Percentiles rank a stretch among this genome's conserved stretches.
These are phyloP conservation scores for Alcis repandata DNA, from an alignment of 2,888 invertebrate genomes.

Conservation along the genomic window DNA sequence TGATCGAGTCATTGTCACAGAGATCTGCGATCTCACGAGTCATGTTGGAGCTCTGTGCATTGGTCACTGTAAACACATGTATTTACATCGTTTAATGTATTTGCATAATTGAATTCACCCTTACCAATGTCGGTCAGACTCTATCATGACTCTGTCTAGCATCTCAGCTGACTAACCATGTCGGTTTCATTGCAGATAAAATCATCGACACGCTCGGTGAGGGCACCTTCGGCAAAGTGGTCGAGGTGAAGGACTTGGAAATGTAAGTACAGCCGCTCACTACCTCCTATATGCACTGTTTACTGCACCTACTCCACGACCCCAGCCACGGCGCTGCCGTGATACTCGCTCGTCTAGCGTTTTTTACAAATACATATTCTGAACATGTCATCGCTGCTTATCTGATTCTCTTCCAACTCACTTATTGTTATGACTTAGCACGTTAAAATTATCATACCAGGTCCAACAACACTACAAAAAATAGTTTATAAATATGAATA, in stretches of 20 bases:
- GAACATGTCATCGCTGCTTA: conserved; percentile 25
- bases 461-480: conserved; percentile 5
- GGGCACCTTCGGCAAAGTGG: conserved; percentile 99
- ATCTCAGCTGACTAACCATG: conserved; percentile 67
- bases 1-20: conserved; percentile 37
- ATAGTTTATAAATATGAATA: conserved; percentile 31
- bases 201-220: conserved; percentile 99
- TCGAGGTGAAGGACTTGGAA: conserved; percentile 98
- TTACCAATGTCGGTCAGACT: conserved; percentile 64
- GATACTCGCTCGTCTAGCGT: conserved; percentile 6
- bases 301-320: conserved; percentile 11
- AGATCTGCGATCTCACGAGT: conserved; percentile 54
- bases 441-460: conserved; percentile 24
- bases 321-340: conserved; percentile 7
- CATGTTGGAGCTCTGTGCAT: conserved; percentile 67
- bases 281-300: neutral
- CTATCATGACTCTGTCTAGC: conserved; percentile 72
- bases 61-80: conserved; percentile 52
- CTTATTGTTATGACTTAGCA: conserved; percentile 7
- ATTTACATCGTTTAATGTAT: neutral
- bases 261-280: conserved; percentile 89
- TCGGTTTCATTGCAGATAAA: conserved; percentile 96
- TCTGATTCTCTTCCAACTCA: conserved; percentile 26
- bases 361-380: conserved; percentile 4
- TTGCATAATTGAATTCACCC: neutral